A percentile compares a stretch with the other conserved stretches of the same genome.
phyloP scores from a whole-genome alignment of 2,113 vertebrate species.

The Scomber scombrus region DNA sequence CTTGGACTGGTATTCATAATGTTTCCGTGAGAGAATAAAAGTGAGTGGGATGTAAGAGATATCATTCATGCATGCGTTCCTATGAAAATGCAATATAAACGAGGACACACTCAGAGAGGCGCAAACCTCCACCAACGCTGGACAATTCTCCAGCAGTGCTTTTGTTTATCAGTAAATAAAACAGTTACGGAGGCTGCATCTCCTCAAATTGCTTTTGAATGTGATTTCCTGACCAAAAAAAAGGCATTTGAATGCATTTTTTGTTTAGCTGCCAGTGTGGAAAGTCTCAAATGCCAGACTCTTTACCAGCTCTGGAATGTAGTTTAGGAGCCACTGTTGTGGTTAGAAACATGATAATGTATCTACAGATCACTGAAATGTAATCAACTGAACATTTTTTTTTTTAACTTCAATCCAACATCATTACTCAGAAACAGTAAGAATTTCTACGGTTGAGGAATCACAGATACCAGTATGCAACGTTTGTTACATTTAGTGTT shows the following conservation, averaged over 20 bases:
- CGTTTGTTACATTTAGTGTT: background rate
- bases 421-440: background rate
- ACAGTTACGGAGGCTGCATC: conserved; percentile 23
- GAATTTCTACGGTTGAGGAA: background rate
- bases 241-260: background rate
- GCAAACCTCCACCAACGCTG: conserved; percentile 11
- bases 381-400: background rate
- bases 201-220: conserved; percentile 35
- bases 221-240: conserved; percentile 20
- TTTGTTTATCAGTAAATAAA: conserved; percentile 35
- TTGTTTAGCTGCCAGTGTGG: background rate
- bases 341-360: background rate
- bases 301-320: background rate
- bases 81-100: conserved; percentile 25
- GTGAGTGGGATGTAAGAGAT: conserved; percentile 31
- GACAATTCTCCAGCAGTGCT: conserved; percentile 2
- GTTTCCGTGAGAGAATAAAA: conserved; percentile 21
- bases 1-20: conserved; percentile 13
- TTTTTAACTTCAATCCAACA: background rate
- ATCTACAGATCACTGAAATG: background rate
- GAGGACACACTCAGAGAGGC: background rate
- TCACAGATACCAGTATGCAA: background rate
- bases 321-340: background rate
- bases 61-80: conserved; percentile 6
- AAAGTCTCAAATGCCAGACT: background rate